Evolutionary conservation across 2,888 invertebrate species (phyloP).

Genomic region (Deilephila elpenor): DNA sequence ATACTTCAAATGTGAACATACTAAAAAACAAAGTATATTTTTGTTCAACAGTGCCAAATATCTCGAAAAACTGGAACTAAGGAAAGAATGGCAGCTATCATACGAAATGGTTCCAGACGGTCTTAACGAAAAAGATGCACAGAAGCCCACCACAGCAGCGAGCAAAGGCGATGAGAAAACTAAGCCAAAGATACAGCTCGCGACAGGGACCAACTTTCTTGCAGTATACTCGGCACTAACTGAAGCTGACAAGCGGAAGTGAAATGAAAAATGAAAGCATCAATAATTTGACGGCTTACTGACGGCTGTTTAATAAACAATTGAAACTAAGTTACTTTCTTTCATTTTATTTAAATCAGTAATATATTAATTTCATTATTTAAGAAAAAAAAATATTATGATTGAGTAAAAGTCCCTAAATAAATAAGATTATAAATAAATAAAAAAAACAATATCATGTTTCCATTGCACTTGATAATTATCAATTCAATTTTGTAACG

Average conservation of each 20-base stretch:
- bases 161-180: constrained; percentile 7
- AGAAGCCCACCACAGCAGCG: constrained; percentile 24
- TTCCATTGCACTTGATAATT: not conserved
- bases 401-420: too few species aligned
- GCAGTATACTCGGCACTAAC: constrained; percentile 61
- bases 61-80: constrained; percentile 62
- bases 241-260: constrained; percentile 35
- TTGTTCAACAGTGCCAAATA: constrained; percentile 58
- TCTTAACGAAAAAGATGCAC: constrained; percentile 42
- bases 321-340: constrained; percentile 25
- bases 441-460: too few species aligned
- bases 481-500: not conserved
- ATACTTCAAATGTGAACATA: not conserved
- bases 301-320: constrained; percentile 55
- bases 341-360: not conserved
- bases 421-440: too few species aligned
- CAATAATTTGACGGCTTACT: constrained; percentile 49
- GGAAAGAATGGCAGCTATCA: constrained; percentile 70
- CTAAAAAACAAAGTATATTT: not conserved
- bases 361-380: too few species aligned
- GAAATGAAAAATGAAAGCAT: constrained; percentile 34
- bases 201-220: constrained; percentile 46
- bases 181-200: constrained; percentile 9
- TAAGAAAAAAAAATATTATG: too few species aligned
- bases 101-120: constrained; percentile 60